A percentile compares a stretch with the other conserved stretches of the same genome.
Conservation (phyloP, 1,140 invertebrate genomes). For the Heliconius congener region DNA sequence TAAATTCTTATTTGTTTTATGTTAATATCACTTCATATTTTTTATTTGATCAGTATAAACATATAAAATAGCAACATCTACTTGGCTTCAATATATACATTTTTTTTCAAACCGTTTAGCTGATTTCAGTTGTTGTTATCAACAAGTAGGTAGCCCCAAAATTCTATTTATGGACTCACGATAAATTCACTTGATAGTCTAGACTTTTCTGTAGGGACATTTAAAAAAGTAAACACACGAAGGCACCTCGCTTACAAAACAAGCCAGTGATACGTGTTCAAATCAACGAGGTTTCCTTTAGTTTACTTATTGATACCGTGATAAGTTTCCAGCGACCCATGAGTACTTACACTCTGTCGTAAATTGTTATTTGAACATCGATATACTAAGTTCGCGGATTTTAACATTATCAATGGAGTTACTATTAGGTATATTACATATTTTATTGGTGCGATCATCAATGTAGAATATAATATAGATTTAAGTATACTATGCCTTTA, state of each 20-base stretch:
- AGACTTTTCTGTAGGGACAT: constrained; percentile 1
- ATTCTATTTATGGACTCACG: background rate
- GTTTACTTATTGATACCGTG: constrained; percentile 67
- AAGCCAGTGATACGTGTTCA: constrained; percentile 50
- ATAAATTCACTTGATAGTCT: constrained; percentile 11
- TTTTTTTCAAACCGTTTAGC: background rate
- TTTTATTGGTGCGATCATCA: constrained; percentile 5
- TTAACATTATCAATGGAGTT: constrained; percentile 38
- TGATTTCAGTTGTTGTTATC: background rate
- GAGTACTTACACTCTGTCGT: constrained; percentile 37
- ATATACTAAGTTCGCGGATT: constrained; percentile 54
- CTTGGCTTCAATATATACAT: no score
- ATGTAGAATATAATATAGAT: background rate
- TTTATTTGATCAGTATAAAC: no score
- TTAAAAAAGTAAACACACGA: constrained; percentile 6
- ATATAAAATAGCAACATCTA: no score
- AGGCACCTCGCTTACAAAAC: constrained; percentile 32
- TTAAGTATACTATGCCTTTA: no score
- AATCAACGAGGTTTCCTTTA: constrained; percentile 55
- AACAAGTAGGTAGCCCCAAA: background rate
- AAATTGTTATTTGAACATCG: constrained; percentile 56
- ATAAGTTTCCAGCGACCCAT: constrained; percentile 57
- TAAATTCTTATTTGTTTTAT: no score
- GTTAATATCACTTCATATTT: no score
- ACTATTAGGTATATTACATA: constrained; percentile 4